Evolutionary conservation across 2,797 vertebrate species (phyloP).

Genomic region (Gobio occitaniae): DNA sequence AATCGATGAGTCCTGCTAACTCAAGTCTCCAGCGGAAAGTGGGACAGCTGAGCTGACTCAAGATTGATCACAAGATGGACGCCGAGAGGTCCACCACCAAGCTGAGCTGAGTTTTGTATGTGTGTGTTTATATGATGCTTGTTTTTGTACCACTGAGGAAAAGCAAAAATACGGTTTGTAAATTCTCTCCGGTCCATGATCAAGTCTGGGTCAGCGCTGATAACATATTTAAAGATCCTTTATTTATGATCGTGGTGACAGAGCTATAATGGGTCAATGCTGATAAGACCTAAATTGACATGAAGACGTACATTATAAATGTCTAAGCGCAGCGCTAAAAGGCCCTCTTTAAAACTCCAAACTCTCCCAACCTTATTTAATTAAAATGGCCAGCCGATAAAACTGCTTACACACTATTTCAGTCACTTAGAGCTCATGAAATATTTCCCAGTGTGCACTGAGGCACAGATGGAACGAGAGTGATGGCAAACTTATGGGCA

Average conservation of each 20-base stretch:
- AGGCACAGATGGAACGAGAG: conserved; percentile 73
- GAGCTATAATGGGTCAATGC: conserved; percentile 34
- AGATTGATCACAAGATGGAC: conserved; percentile 58
- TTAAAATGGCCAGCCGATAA: conserved; percentile 76
- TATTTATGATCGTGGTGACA: conserved; percentile 41
- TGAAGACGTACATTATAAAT: conserved; percentile 50
- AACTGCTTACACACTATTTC: conserved; percentile 78
- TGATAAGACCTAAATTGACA: conserved; percentile 40
- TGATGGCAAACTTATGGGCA: conserved; percentile 72
- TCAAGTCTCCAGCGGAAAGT: conserved; percentile 48
- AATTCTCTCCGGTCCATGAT: not conserved
- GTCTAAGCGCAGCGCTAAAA: conserved; percentile 53
- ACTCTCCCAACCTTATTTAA: conserved; percentile 73
- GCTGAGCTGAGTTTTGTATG: not conserved
- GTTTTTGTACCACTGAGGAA: conserved; percentile 31
- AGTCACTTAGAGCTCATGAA: conserved; percentile 84
- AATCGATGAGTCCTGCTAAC: conserved; percentile 56
- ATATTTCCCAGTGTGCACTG: conserved; percentile 80
- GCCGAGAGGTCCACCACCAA: conserved; percentile 36
- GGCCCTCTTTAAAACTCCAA: conserved; percentile 63
- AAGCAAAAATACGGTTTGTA: not conserved
- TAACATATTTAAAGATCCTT: conserved; percentile 44
- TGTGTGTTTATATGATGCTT: not conserved
- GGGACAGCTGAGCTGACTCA: conserved; percentile 57
- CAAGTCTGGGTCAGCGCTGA: conserved; percentile 36